phyloP scores from a whole-genome alignment of 2,888 invertebrate genomes.

The Melinaea menophilus region DNA sequence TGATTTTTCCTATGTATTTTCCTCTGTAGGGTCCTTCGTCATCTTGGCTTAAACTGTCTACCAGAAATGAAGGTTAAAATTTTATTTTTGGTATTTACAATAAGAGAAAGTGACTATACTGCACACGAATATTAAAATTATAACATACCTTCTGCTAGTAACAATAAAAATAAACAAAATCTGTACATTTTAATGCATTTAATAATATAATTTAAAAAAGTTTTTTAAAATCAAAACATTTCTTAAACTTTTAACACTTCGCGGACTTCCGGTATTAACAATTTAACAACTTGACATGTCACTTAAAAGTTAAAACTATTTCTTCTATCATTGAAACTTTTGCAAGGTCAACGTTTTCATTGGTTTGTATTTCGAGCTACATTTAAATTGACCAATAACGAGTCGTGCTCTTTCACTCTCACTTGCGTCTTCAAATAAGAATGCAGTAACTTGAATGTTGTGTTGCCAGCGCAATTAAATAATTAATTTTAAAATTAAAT shows the following conservation, averaged over 20 bases:
- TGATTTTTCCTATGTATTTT: slow-evolving; percentile 89
- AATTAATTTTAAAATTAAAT: background rate
- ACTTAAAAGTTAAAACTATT: slow-evolving; percentile 23
- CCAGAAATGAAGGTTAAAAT: slow-evolving; percentile 34
- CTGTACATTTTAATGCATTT: slow-evolving; percentile 47
- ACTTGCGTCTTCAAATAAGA: slow-evolving; percentile 26
- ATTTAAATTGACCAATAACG: slow-evolving; percentile 41
- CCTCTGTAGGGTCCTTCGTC: slow-evolving; percentile 87
- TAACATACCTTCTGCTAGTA: slow-evolving; percentile 49
- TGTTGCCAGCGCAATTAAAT: slow-evolving; percentile 27
- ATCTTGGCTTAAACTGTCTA: slow-evolving; percentile 73
- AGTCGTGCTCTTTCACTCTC: slow-evolving; percentile 51
- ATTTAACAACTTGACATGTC: slow-evolving; percentile 44
- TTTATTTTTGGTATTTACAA: slow-evolving; percentile 6
- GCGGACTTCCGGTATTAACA: slow-evolving; percentile 37
- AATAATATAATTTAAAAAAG: slow-evolving; percentile 40
- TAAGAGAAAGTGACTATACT: slow-evolving; percentile 50
- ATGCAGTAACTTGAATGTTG: slow-evolving; percentile 19
- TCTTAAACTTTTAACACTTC: slow-evolving; percentile 35
- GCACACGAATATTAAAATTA: slow-evolving; percentile 3
- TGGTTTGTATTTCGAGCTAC: slow-evolving; percentile 33
- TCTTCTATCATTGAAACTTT: slow-evolving; percentile 26
- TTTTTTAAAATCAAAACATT: slow-evolving; percentile 43
- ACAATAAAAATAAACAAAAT: slow-evolving; percentile 48
- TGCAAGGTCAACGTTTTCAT: slow-evolving; percentile 40